Base-by-base conservation (phyloP, 2,888 invertebrate species). In the Drosophila diplacantha region DNA sequence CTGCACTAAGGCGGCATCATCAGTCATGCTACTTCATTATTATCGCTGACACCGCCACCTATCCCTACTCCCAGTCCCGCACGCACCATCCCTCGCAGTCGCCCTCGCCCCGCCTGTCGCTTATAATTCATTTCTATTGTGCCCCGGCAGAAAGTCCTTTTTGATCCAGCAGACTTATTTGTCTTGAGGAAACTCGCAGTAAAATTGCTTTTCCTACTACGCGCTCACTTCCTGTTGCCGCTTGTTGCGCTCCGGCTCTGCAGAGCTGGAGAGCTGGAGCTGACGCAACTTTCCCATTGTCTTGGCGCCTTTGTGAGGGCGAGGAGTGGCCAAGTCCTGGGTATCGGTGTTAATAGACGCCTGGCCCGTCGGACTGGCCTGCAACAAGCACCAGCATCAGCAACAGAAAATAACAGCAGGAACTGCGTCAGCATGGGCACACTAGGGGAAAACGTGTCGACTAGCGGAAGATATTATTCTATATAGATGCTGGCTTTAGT, bases 111-210 rank as follows among this genome's bases (percentile, higher is more conserved):
- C 44, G 44, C 66, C 58, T 71, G 66, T 71, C 67, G 68, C 57
- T 65, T 74, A 74, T 78, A 79, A 79, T 76, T 79, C 76, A 71
- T 79, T 79, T 74, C 73, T 72, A 79, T 79, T 79, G 85, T 84
- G 73, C 69, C 66, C 72, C 71, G 81, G 68, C 80, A 75, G 76
- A 75, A 79, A 84, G 83, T 79, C 76, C 73, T 83, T 85, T 85
- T 85, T 85, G 83, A 85, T 86, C 84, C 85, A 71, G 71, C 76
- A 75, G 83, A 86, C 85, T 85, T 86, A 86, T 85, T 86, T 85
- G 85, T 86, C 86, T 85, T 77, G 74, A 81, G 86, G 84, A 86
- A 86, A 75, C 84, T 83, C 72, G 64, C 77, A 85, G 76, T 76
- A 73, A 85, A 86, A 85, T 86, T 86, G 86, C 85, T 85, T 85